These are phyloP conservation scores for Urocynchramus pylzowi DNA, from an alignment of 2,113 vertebrate species.

Conservation along the genomic window DNA sequence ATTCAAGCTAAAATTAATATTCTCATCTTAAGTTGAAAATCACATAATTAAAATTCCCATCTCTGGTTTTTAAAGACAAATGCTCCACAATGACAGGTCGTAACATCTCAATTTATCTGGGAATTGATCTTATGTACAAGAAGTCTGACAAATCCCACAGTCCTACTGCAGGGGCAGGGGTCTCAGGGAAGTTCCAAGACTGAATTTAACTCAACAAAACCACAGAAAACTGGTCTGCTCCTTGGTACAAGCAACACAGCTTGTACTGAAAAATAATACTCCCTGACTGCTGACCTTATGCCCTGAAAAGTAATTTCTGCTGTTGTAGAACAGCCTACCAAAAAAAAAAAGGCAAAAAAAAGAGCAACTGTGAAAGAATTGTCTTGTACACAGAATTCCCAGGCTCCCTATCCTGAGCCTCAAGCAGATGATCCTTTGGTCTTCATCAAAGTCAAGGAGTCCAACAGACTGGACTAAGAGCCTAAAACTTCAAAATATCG, in stretches of 20 bases:
- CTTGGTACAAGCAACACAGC: background rate
- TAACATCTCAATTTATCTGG: background rate
- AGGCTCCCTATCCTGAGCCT: background rate
- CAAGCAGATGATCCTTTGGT: background rate
- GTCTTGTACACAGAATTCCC: background rate
- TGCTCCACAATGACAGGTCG: background rate
- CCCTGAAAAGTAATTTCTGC: background rate
- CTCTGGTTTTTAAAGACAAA: background rate
- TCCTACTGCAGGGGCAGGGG: background rate
- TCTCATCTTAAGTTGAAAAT: background rate
- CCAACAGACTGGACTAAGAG: background rate
- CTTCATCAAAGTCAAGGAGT: conserved; percentile 4
- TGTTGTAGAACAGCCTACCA: background rate
- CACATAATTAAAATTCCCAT: background rate
- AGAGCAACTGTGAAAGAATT: background rate
- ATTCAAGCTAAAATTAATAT: background rate
- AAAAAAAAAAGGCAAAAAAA: background rate
- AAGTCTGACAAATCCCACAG: background rate
- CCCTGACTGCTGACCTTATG: background rate
- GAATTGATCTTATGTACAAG: background rate
- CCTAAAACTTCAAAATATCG: background rate
- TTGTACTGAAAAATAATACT: background rate
- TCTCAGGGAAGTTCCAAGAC: background rate
- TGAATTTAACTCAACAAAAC: background rate
- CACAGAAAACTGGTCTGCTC: background rate